Conservation (phyloP, 2,888 invertebrate species). For the Sminthurides aquaticus region DNA sequence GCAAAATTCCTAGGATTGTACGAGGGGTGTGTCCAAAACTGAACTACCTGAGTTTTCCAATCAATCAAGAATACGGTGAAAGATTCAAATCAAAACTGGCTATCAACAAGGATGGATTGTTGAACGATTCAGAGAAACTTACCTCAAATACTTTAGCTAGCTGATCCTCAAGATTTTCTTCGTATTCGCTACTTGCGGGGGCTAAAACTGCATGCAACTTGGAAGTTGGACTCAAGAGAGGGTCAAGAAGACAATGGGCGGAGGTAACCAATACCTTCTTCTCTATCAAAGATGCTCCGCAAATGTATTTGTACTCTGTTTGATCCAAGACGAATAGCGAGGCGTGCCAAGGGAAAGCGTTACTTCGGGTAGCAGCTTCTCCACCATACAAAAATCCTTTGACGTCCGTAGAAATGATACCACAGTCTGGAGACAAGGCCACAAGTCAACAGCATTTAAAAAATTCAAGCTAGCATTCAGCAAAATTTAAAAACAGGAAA, state of each 20-base stretch:
- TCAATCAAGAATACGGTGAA: too few relatives aligned
- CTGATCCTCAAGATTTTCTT: constrained; percentile 1
- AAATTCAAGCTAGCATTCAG: background rate
- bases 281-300: constrained; percentile 10
- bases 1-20: constrained; percentile 6
- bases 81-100: background rate
- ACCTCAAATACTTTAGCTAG: constrained; percentile 9
- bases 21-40: background rate
- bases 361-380: background rate
- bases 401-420: constrained; percentile 5
- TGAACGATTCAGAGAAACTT: background rate
- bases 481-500: too few relatives aligned
- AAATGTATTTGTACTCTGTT: constrained; percentile 5
- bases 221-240: background rate
- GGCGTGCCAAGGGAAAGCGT: constrained; percentile 17
- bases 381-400: constrained; percentile 7
- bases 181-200: constrained; percentile 1
- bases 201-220: constrained; percentile 9
- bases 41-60: constrained; percentile 1
- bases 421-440: constrained; percentile 1
- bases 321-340: background rate
- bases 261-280: constrained; percentile 2
- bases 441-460: background rate
- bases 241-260: constrained; percentile 9
- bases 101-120: background rate